phyloP scores from a whole-genome alignment of 2,888 invertebrate species.

The Hydriomena furcata region DNA sequence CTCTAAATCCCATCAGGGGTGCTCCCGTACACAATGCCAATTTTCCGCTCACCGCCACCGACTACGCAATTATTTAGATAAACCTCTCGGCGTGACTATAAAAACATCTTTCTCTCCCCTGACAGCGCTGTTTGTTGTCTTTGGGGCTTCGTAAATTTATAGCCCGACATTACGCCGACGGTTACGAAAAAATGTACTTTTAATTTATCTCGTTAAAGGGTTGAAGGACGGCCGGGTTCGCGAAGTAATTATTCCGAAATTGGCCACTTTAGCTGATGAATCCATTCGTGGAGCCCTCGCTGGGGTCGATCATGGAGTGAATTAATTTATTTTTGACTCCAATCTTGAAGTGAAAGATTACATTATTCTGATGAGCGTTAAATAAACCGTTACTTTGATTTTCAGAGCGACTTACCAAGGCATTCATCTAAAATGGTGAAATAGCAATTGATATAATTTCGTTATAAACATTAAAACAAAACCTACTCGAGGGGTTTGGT shows the following conservation, averaged over 20 bases:
- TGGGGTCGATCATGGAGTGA: constrained; percentile 69
- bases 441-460: too few relatives aligned
- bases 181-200: constrained; percentile 83
- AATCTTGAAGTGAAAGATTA: constrained; percentile 75
- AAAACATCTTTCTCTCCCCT: constrained; percentile 80
- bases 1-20: constrained; percentile 28
- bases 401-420: neutral
- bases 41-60: constrained; percentile 82
- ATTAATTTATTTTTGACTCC: constrained; percentile 74
- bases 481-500: too few relatives aligned
- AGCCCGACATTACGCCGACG: constrained; percentile 73
- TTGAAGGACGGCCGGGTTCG: constrained; percentile 80
- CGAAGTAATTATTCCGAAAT: constrained; percentile 82
- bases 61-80: constrained; percentile 83
- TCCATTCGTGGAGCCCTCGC: constrained; percentile 73
- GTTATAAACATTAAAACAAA: too few relatives aligned
- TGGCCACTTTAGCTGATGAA: constrained; percentile 83
- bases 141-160: constrained; percentile 82
- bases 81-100: constrained; percentile 82
- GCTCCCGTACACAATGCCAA: constrained; percentile 68
- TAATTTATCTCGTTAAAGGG: constrained; percentile 84
- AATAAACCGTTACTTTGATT: constrained; percentile 10
- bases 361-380: constrained; percentile 60
- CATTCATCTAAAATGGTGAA: too few relatives aligned
- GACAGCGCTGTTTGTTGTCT: constrained; percentile 76